phyloP scores from a whole-genome alignment of 2,888 invertebrate genomes.

The Caenorhabditis panamensis region DNA sequence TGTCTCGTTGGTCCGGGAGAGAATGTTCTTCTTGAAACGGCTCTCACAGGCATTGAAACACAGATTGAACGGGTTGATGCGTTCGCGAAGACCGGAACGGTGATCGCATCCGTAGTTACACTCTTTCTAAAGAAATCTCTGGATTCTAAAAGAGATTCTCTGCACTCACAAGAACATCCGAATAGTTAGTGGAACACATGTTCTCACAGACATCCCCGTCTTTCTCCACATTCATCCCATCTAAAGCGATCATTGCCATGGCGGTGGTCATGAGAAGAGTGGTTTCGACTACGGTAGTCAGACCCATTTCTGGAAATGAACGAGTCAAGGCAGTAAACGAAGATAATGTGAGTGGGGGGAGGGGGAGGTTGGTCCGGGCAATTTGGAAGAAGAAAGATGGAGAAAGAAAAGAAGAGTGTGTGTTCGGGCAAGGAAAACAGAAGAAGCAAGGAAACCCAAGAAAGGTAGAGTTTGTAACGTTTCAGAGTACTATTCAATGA shows the following conservation, averaged over 20 bases:
- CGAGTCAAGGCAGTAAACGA: neutral
- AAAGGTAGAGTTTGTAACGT: no score
- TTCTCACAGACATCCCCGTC: slow-evolving; percentile 31
- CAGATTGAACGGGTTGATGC: slow-evolving; percentile 32
- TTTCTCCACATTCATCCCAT: slow-evolving; percentile 25
- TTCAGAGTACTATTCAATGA: no score
- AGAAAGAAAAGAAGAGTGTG: neutral
- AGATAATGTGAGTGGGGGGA: slow-evolving; percentile 1
- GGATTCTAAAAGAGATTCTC: neutral
- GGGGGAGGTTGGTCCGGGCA: neutral
- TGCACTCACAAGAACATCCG: slow-evolving; percentile 36
- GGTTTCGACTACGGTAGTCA: slow-evolving; percentile 4
- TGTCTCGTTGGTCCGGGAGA: slow-evolving; percentile 6
- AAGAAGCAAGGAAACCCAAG: neutral
- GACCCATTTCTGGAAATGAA: slow-evolving; percentile 10
- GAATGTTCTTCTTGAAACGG: slow-evolving; percentile 21
- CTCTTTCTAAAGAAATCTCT: slow-evolving; percentile 25
- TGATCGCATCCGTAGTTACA: slow-evolving; percentile 38
- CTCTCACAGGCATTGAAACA: slow-evolving; percentile 28
- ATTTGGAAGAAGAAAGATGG: neutral
- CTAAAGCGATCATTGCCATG: neutral
- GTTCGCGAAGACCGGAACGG: slow-evolving; percentile 29
- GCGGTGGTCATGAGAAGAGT: neutral
- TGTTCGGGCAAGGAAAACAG: neutral
- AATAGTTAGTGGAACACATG: slow-evolving; percentile 34